These are phyloP conservation scores for Danio tinwini DNA, from an alignment of 2,797 vertebrate species.

Conservation along the genomic window DNA sequence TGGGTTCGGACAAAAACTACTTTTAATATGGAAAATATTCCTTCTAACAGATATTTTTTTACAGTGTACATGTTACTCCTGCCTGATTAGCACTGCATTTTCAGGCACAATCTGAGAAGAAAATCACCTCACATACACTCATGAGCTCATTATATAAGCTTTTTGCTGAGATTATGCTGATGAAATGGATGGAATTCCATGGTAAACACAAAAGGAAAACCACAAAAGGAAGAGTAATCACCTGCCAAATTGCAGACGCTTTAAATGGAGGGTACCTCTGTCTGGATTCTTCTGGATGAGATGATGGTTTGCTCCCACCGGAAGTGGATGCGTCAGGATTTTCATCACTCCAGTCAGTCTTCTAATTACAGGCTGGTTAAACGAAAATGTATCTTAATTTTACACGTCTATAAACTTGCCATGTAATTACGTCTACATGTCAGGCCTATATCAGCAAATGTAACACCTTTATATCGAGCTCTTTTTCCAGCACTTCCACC, in stretches of 20 bases:
- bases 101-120: neutral
- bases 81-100: neutral
- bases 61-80: too few relatives aligned
- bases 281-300: slow-evolving; percentile 50
- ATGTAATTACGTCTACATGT: slow-evolving; percentile 53
- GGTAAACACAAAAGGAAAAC: slow-evolving; percentile 64
- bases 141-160: too few relatives aligned
- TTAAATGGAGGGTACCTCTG: slow-evolving; percentile 48
- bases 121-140: neutral
- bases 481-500: neutral
- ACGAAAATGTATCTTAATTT: slow-evolving; percentile 52
- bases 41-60: too few relatives aligned
- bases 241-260: slow-evolving; percentile 53
- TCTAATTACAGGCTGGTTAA: slow-evolving; percentile 55
- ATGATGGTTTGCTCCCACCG: slow-evolving; percentile 36
- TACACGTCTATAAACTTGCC: slow-evolving; percentile 43
- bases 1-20: too few relatives aligned
- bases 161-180: slow-evolving; percentile 31
- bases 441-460: slow-evolving; percentile 30
- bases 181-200: slow-evolving; percentile 30
- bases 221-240: slow-evolving; percentile 59
- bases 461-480: slow-evolving; percentile 11
- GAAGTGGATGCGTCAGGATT: slow-evolving; percentile 44
- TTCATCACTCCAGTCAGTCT: slow-evolving; percentile 34
- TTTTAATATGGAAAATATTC: too few relatives aligned